Evolutionary conservation across 2,113 vertebrate species (phyloP).

Genomic region (Myrmecobius fasciatus): DNA sequence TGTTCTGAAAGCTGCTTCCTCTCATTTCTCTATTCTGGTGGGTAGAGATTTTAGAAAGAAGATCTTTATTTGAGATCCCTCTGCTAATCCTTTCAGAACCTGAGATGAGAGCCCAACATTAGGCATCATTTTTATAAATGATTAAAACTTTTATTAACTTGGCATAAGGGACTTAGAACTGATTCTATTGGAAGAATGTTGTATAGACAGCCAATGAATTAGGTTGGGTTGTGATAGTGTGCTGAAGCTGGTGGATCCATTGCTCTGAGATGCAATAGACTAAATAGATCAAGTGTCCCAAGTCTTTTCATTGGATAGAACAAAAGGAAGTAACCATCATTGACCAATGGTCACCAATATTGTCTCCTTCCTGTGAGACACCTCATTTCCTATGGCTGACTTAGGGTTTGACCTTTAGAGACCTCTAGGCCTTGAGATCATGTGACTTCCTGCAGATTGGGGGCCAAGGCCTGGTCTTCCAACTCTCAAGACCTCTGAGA

Average conservation of each 20-base stretch:
- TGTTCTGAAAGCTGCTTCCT: not conserved
- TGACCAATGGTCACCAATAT: too few species aligned
- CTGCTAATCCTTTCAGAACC: not conserved
- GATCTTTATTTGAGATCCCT: not conserved
- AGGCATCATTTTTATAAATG: not conserved
- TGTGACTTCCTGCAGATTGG: too few species aligned
- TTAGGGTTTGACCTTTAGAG: too few species aligned
- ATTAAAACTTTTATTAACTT: not conserved
- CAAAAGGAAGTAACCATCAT: too few species aligned
- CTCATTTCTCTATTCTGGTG: not conserved
- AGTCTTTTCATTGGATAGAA: too few species aligned
- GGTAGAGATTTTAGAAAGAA: not conserved
- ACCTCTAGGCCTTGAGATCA: too few species aligned
- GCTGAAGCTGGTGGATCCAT: not conserved
- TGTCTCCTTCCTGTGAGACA: too few species aligned
- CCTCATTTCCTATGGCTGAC: too few species aligned
- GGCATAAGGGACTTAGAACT: not conserved
- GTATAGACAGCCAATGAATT: not conserved
- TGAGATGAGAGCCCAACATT: not conserved
- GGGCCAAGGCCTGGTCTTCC: too few species aligned
- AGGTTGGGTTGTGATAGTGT: not conserved
- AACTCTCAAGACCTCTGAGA: too few species aligned
- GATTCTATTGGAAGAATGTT: not conserved
- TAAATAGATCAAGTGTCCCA: not conserved
- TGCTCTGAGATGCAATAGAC: not conserved